Evolutionary conservation across 2,797 vertebrate species (phyloP).

Genomic region (Holocentrus rufus): DNA sequence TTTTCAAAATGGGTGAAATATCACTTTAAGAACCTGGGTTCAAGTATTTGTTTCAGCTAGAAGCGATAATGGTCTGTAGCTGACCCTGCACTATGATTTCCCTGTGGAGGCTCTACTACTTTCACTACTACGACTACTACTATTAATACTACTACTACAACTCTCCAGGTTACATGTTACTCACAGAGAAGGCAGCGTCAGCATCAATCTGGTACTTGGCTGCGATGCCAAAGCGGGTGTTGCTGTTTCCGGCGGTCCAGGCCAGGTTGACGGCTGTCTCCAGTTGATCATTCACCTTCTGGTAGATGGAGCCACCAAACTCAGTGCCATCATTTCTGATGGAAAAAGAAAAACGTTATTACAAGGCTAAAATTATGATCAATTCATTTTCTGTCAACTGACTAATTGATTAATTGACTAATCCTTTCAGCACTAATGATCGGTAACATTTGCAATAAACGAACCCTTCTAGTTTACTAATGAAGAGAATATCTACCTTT

Average conservation of each 20-base stretch:
- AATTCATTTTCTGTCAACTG: too few relatives aligned
- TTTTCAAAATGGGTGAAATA: too few relatives aligned
- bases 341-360: not conserved
- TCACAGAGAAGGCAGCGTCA: constrained; percentile 94
- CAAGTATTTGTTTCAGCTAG: too few relatives aligned
- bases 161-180: constrained; percentile 62
- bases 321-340: constrained; percentile 96
- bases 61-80: not conserved
- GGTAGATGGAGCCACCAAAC: constrained; percentile 98
- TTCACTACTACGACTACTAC: too few relatives aligned
- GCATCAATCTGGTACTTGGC: constrained; percentile 97
- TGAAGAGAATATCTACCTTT: not conserved
- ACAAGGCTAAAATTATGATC: not conserved
- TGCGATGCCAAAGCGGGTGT: constrained; percentile 97
- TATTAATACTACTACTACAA: too few relatives aligned
- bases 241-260: constrained; percentile 98
- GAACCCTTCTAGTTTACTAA: not conserved
- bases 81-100: not conserved
- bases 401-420: too few relatives aligned
- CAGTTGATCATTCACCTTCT: constrained; percentile 96
- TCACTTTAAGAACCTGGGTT: too few relatives aligned
- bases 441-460: not conserved
- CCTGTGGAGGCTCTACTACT: not conserved
- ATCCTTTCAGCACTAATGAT: too few relatives aligned
- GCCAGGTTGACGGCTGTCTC: constrained; percentile 96